Percentiles rank a stretch among this genome's conserved stretches.
phyloP scores from a whole-genome alignment of 2,797 vertebrate genomes.

The Epinephelus awoara region DNA sequence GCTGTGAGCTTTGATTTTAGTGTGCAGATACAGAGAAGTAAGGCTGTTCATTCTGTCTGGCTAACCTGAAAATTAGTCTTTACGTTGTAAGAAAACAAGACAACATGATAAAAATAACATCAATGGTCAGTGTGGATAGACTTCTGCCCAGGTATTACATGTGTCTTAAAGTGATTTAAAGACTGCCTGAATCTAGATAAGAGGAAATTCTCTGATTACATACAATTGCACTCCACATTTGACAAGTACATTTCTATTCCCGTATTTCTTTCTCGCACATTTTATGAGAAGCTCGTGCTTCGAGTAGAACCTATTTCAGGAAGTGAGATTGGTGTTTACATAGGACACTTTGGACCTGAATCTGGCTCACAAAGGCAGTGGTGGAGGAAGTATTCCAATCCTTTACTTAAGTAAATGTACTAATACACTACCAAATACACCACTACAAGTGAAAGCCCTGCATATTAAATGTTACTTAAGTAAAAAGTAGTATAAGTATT shows the following conservation, averaged over 20 bases:
- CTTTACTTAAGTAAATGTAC: too few species aligned
- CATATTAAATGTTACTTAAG: too few species aligned
- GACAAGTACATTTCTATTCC: conserved; percentile 15
- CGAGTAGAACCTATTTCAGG: too few species aligned
- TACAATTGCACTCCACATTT: not conserved
- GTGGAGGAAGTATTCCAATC: too few species aligned
- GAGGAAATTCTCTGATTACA: not conserved
- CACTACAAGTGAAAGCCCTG: too few species aligned
- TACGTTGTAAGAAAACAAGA: not conserved
- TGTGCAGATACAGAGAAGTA: not conserved
- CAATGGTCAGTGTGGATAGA: not conserved
- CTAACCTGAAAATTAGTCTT: not conserved
- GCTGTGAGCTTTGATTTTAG: not conserved
- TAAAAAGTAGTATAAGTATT: too few species aligned
- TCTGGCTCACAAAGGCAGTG: too few species aligned
- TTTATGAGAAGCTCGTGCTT: too few species aligned
- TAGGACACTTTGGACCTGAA: too few species aligned
- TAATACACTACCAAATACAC: too few species aligned
- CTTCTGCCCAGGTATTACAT: not conserved
- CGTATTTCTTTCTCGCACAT: not conserved
- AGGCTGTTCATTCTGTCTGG: not conserved
- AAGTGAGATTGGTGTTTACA: too few species aligned
- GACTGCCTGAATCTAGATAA: not conserved
- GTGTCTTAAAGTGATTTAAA: not conserved
- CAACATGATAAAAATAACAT: not conserved